Evolutionary conservation across 2,797 vertebrate genomes (phyloP), one percentile per base, ranked within the genome.

Genomic region (Gallinago stenura): DNA sequence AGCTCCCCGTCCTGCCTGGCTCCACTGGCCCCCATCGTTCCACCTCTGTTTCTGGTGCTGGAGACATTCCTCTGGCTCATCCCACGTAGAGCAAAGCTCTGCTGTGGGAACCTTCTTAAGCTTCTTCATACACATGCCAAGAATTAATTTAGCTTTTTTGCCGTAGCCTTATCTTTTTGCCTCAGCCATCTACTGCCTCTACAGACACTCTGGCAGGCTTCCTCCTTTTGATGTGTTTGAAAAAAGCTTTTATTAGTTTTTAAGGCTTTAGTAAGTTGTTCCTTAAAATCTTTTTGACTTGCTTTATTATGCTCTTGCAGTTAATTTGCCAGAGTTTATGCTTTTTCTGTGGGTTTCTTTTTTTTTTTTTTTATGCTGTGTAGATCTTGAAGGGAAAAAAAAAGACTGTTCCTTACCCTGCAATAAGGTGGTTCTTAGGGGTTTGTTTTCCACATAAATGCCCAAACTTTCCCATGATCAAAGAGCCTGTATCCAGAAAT

Each of bases 241-340:
- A 92, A 93, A 95, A 93, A 94, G 39, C 66, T 96, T 97, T 96
- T 95, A 96, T 93, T 94, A 90, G 88, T 89, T 97, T 94, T 93
- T 95, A 95, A 92, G 86, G 93, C 66, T 90, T 95, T 97, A 92
- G 83, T 90, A 93, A 92, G 94, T 95, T 93, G 94, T 93, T 97
- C 84, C 93, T 95, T 95, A 89, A 94, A 95, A 93, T 90, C 92
- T 95, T 90, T 94, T 91, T 95, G 0, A 82, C 91, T 95, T 90
- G 83, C 81, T 97, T 94, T 96, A 90, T 83, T 92, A 75, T 89
- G 66, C 31, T 87, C 26, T 93, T 87, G 62, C 25, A 30, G 84
- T 87, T 92, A 94, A 89, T 95, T 93, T 90, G 48, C 70, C 30
- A 78, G 71, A 89, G 58, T 92, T 75, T 90, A 28, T 86, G 58